Evolutionary conservation across 2,113 vertebrate genomes (phyloP), one percentile per base, ranked within the genome.

Genomic region (Sialia sialis): DNA sequence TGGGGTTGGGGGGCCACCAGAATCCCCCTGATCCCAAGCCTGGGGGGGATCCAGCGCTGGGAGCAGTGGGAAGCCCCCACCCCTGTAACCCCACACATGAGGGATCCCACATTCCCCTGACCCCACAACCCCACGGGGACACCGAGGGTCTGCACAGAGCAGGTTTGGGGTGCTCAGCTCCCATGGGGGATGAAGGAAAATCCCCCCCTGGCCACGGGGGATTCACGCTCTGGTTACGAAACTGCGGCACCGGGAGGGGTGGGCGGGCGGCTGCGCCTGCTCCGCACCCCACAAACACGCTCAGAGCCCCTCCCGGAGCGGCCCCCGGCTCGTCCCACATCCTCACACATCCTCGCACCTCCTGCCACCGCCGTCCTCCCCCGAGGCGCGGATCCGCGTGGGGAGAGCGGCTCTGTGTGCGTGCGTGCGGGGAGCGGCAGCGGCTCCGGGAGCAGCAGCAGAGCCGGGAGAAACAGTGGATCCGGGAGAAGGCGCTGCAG

Each of bases 31-130:
- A 23, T 38, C 80, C 70, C n/a, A 55, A 38, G 49, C 30, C 39
- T 58, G 43, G 3, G 0, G 16, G 0, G 0, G 2, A 16, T 9
- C 52, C 26, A 34, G 23, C 27, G 1, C 8, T 0, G 16, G 48
- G 66, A 43, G 21, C 23, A 25, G 14, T 13, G 36, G 32, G 64
- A 30, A 60, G 14, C 48, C 17, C 25, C 36, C 44, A 22, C n/a
- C 54, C 44, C 38, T 5, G 44, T 21, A 15, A 44, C 23, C 30
- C 34, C 32, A 21, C 17, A 4, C 6, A 38, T 1, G 1, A 30
- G 59, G 55, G 39, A 17, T 55, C 30, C 58, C 46, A 22, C 46
- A 46, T 46, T 64, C 54, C 30, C 70, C 0, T 3, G 17, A 48
- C n/a, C 56, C 82, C 52, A 18, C 26, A 0, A 17, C 12, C 44